Percentiles rank a stretch among this genome's conserved stretches.
phyloP scores from a whole-genome alignment of 2,888 invertebrate genomes.

The Crematogaster levior region DNA sequence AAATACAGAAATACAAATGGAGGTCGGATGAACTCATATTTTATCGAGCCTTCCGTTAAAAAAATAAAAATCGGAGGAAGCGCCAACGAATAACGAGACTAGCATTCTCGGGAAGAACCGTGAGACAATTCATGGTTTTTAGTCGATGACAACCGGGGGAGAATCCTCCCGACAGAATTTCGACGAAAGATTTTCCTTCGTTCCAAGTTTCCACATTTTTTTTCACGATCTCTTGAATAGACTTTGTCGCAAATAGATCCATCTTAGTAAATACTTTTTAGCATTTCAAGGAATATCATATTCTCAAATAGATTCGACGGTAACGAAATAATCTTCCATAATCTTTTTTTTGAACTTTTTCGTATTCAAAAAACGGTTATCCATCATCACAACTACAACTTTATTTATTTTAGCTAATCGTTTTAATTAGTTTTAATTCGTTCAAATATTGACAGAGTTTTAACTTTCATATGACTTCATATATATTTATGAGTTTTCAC shows the following conservation, averaged over 20 bases:
- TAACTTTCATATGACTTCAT: conserved; percentile 9
- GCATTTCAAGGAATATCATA: background rate
- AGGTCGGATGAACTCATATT: background rate
- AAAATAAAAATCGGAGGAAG: conserved; percentile 60
- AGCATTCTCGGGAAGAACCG: conserved; percentile 57
- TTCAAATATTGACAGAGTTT: background rate
- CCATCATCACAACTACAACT: background rate
- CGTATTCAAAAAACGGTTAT: background rate
- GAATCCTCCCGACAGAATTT: conserved; percentile 21
- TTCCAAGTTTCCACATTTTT: background rate
- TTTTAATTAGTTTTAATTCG: background rate
- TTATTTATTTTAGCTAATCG: background rate
- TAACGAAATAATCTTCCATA: background rate
- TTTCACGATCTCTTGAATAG: background rate
- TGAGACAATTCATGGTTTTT: conserved; percentile 73
- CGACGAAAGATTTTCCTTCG: conserved; percentile 64
- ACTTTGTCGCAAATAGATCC: background rate
- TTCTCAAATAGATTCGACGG: background rate
- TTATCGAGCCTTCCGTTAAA: conserved; percentile 29
- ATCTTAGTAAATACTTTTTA: background rate
- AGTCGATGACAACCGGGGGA: conserved; percentile 65
- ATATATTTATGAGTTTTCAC: conserved; percentile 9
- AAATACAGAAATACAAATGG: background rate
- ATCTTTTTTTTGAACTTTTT: background rate
- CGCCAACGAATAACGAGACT: conserved; percentile 25